phyloP scores from a whole-genome alignment of 2,113 vertebrate species.

The Hippocampus mohnikei region DNA sequence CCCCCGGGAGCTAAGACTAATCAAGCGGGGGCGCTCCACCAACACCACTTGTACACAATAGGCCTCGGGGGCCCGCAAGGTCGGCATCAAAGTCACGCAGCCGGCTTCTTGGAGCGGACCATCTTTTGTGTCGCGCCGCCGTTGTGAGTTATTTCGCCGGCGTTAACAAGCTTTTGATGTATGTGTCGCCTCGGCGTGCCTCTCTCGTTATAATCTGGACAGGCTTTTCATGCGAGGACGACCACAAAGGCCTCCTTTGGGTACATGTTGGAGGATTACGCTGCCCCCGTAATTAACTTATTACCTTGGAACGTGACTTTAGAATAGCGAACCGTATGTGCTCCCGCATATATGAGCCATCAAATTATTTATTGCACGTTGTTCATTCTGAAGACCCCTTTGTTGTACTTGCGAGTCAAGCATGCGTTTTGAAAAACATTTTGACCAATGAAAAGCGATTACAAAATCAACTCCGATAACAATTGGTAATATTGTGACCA shows the following conservation, averaged over 20 bases:
- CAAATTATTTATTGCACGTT: neutral
- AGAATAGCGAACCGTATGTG: constrained; percentile 10
- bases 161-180: constrained; percentile 70
- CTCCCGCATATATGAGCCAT: neutral
- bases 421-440: no score
- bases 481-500: neutral
- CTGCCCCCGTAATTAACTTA: constrained; percentile 29
- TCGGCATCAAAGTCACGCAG: constrained; percentile 63
- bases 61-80: constrained; percentile 49
- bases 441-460: no score
- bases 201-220: constrained; percentile 45
- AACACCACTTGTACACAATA: constrained; percentile 45
- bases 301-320: constrained; percentile 38
- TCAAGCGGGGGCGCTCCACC: constrained; percentile 39
- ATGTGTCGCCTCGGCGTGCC: constrained; percentile 38
- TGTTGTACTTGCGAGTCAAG: no score
- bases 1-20: constrained; percentile 48
- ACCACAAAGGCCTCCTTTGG: constrained; percentile 23
- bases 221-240: constrained; percentile 36
- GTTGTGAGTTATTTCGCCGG: constrained; percentile 62
- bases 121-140: constrained; percentile 66
- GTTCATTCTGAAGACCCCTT: neutral
- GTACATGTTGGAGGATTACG: constrained; percentile 10
- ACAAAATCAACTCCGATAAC: neutral
- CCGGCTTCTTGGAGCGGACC: constrained; percentile 59